Evolutionary conservation across 2,797 vertebrate genomes (phyloP), one percentile per base, ranked within the genome.

Genomic region (Propithecus deckenii): DNA sequence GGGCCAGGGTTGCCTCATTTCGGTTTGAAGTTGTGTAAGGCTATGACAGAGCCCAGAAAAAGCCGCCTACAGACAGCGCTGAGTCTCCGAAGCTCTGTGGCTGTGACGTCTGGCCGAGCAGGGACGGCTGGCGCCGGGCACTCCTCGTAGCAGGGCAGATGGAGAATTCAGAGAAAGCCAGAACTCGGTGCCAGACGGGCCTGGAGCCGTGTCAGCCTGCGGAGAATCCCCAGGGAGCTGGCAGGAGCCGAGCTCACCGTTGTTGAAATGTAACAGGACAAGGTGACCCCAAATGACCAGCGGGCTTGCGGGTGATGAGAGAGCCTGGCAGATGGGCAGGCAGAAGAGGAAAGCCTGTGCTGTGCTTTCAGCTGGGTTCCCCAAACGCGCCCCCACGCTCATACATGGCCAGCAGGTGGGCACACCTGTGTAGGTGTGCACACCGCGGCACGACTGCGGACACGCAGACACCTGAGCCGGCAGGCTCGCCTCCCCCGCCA

Each of bases 401-500:
- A 10, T 18, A 23, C 15, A 0, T 0, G 0, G 71, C 35, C 10
- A 4, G 57, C 72, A 81, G 89, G 79, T 14, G 1, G 0, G 1
- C 13, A 7, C 78, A 35, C 72, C 76, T 57, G 57, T 18, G 76
- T 7, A 0, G 63, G 35, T 12, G 30, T 10, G 46, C 23, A 0
- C 14, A 7, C 10, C 0, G 28, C 0, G 2, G 28, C 7, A 0
- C 0, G 3, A 32, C 13, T 0, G 2, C 14, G 9, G 57, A 20
- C 52, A 0, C 2, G 0, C 17, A 4, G 78, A 9, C 30, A 1
- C 22, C 1, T 46, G 1, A 0, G 5, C 55, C 0, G 0, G 22
- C 46, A 0, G 57, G 80, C 71, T 69, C 5, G 23, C 38, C 89
- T 11, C 30, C 57, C 55, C 28, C 46, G 25, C n/a, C 46, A 17